Base-by-base conservation (phyloP, 2,888 invertebrate genomes). In the Eumerus sabulonum region DNA sequence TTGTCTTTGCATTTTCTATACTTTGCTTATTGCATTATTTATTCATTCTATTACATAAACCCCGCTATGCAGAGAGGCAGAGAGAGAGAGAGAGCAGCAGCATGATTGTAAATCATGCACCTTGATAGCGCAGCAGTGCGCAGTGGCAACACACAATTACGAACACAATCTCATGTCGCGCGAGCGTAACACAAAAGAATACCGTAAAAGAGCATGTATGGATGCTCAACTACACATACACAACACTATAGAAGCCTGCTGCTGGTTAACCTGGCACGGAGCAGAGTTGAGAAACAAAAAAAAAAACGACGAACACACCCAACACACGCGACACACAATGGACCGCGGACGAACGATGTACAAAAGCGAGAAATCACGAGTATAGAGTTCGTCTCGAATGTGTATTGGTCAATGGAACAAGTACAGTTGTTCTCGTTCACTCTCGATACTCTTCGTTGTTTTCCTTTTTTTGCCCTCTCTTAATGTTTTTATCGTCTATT, bases 1-100 rank as follows among this genome's bases (percentile, higher is more conserved):
- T 79, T 74, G 79, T 70, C 74, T 73, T 51, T 76, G 51, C 62
- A 50, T 62, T 71, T 48, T 64, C 16, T 36, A 48, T 66, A 51
- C 59, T 59, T 74, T 79, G 74, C 79, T 79, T 74, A 79, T 68
- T 79, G 74, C 74, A 79, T 79, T 79, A 79, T 79, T 68, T 79
- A 74, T 79, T 70, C 79, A 79, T 64, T n/a, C n/a, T 70, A 79
- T 79, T 74, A 74, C 79, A 74, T 79, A 79, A 79, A 66, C 60
- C 77, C 68, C 74, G 74, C 74, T 79, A 79, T 62, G 57, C 54
- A 64, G 17, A n/a, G n/a, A n/a, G n/a, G n/a, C n/a, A n/a, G n/a
- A n/a, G n/a, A n/a, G n/a, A n/a, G n/a, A n/a, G n/a, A n/a, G n/a
- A n/a, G n/a, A 36, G 40, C 64, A 59, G 59, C 50, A 42, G 74